Percentiles rank a stretch among this genome's conserved stretches.
Conservation (phyloP, 2,888 invertebrate genomes). For the Chloroclysta siterata region DNA sequence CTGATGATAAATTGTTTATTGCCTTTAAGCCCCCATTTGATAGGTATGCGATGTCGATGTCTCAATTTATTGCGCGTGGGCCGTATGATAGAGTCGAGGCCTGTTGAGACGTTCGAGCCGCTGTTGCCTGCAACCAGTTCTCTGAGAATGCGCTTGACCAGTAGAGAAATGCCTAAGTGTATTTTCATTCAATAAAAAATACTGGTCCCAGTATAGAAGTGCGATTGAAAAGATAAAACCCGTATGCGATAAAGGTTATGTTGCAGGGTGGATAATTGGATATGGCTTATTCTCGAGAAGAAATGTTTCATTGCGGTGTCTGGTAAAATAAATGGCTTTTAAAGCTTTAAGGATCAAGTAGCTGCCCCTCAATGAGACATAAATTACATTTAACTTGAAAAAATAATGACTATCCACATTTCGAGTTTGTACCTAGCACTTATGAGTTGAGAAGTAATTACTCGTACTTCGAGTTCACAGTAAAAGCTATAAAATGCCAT, state of each 20-base stretch:
- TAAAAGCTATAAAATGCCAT: conserved; percentile 18
- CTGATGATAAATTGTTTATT: conserved; percentile 49
- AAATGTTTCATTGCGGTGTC: conserved; percentile 30
- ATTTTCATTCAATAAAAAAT: conserved; percentile 32
- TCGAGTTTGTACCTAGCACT: conserved; percentile 6
- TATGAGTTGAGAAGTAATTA: conserved; percentile 14
- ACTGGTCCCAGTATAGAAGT: conserved; percentile 26
- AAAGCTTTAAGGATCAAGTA: conserved; percentile 26
- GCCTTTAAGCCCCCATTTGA: conserved; percentile 45
- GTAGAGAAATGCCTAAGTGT: conserved; percentile 21
- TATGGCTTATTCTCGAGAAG: conserved; percentile 23
- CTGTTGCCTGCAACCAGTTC: conserved; percentile 38
- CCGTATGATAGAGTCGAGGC: conserved; percentile 34
- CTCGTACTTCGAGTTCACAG: conserved; percentile 12
- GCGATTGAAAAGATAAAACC: conserved; percentile 26
- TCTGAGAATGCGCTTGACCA: conserved; percentile 35
- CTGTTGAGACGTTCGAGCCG: conserved; percentile 15
- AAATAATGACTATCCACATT: conserved; percentile 3
- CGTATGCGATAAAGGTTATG: conserved; percentile 19
- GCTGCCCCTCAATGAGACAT: conserved; percentile 30
- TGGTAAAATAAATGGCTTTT: conserved; percentile 28
- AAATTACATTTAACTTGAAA: conserved; percentile 23
- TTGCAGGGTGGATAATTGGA: conserved; percentile 20
- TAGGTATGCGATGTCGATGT: conserved; percentile 49
- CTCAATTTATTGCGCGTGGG: conserved; percentile 53